Percentiles rank a stretch among this genome's conserved stretches.
These are phyloP conservation scores for Telenomus remus DNA, from an alignment of 1,140 invertebrate species.

Conservation along the genomic window DNA sequence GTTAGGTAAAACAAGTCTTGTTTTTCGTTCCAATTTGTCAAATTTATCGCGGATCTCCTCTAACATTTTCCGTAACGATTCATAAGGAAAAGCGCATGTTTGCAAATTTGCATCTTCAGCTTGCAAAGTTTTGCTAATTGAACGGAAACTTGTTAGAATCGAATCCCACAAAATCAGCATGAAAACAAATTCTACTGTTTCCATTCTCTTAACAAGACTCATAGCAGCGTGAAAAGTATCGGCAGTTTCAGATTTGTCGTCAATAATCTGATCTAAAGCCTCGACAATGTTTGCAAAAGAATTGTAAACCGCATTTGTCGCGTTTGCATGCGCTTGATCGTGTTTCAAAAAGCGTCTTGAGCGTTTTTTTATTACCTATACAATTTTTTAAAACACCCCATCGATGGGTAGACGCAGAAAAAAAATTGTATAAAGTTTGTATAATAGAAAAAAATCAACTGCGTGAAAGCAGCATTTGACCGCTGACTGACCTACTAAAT, in stretches of 20 bases:
- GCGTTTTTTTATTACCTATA: too few relatives aligned
- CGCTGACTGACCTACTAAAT: too few relatives aligned
- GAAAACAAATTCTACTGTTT: constrained; percentile 6
- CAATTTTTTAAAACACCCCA: too few relatives aligned
- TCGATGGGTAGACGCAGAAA: too few relatives aligned
- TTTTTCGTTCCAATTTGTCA: constrained; percentile 8
- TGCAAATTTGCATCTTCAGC: constrained; percentile 1
- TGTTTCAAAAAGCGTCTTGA: too few relatives aligned
- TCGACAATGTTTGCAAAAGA: constrained; percentile 7
- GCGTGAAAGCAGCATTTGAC: too few relatives aligned
- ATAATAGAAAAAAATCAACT: too few relatives aligned
- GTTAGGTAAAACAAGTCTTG: constrained; percentile 6
- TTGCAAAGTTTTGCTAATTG: background rate
- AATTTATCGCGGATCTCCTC: constrained; percentile 3
- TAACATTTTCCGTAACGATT: background rate
- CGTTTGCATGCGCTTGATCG: background rate
- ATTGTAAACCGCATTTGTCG: constrained; percentile 4
- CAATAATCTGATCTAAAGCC: background rate
- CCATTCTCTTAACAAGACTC: background rate
- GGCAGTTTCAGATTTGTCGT: background rate
- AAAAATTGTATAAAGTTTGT: too few relatives aligned
- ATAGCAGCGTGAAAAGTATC: constrained; percentile 1
- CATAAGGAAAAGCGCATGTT: constrained; percentile 4
- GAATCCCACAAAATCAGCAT: constrained; percentile 1
- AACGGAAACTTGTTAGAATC: background rate